These are phyloP conservation scores for Galeopterus variegatus DNA, from an alignment of 2,113 vertebrate species.

Conservation along the genomic window DNA sequence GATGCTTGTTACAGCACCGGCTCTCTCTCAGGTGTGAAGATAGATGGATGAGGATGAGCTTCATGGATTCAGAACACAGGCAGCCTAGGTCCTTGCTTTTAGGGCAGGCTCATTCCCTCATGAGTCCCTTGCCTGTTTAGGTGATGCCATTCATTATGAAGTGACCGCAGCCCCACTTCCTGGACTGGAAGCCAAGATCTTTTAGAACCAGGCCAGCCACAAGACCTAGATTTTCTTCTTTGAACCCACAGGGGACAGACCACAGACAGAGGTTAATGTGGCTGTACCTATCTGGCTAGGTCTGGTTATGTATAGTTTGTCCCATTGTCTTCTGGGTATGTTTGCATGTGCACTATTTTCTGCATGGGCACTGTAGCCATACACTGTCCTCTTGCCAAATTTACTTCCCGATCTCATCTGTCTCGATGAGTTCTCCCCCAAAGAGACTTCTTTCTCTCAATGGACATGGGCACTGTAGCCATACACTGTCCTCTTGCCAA, in stretches of 20 bases:
- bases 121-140: neutral
- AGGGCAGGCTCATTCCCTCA: neutral
- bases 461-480: neutral
- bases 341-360: neutral
- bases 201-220: neutral
- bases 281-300: neutral
- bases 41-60: slow-evolving; percentile 56
- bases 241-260: neutral
- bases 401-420: neutral
- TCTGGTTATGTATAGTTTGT: neutral
- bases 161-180: neutral
- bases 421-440: neutral
- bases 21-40: slow-evolving; percentile 71
- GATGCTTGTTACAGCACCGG: slow-evolving; percentile 73
- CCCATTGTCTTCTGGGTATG: neutral
- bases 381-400: neutral
- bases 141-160: neutral
- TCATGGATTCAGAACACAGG: neutral
- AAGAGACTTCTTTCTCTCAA: slow-evolving; percentile 1
- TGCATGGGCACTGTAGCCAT: neutral
- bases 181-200: neutral
- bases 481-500: neutral
- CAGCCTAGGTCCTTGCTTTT: slow-evolving; percentile 27
- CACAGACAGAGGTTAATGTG: neutral
- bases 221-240: neutral